Conservation (phyloP, 2,888 invertebrate species). For the Lasioglossum zephyrum region DNA sequence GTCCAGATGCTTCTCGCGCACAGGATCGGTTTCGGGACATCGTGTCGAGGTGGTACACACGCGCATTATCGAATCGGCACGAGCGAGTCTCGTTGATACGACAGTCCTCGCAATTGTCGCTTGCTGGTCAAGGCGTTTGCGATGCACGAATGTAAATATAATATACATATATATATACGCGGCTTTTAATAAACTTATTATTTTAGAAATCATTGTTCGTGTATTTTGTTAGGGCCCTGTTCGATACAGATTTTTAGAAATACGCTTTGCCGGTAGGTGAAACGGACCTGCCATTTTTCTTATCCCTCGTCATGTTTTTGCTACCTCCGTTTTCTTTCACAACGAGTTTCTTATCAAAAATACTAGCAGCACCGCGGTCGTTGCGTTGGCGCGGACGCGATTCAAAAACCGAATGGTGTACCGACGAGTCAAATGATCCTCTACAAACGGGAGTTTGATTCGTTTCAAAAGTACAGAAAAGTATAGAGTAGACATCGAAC, state of each 20-base stretch:
- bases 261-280: not conserved
- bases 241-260: conserved; percentile 23
- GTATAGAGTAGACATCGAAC: not conserved
- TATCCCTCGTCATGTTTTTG: not conserved
- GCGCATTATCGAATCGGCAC: not conserved
- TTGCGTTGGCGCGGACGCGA: not conserved
- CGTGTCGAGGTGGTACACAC: not conserved
- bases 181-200: conserved; percentile 59
- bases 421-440: not conserved
- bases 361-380: conserved; percentile 9
- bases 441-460: not conserved
- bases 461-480: not conserved
- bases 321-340: not conserved
- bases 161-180: conserved; percentile 20
- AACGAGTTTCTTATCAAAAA: conserved; percentile 18
- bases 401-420: not conserved
- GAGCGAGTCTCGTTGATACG: not conserved
- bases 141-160: conserved; percentile 13
- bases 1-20: not conserved
- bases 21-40: not conserved
- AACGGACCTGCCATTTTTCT: conserved; percentile 34
- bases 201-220: conserved; percentile 51
- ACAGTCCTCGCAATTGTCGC: conserved; percentile 48
- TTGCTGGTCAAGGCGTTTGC: conserved; percentile 74
- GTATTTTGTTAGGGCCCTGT: conserved; percentile 22